phyloP scores from a whole-genome alignment of 1,140 invertebrate species.

The Bombus affinis region DNA sequence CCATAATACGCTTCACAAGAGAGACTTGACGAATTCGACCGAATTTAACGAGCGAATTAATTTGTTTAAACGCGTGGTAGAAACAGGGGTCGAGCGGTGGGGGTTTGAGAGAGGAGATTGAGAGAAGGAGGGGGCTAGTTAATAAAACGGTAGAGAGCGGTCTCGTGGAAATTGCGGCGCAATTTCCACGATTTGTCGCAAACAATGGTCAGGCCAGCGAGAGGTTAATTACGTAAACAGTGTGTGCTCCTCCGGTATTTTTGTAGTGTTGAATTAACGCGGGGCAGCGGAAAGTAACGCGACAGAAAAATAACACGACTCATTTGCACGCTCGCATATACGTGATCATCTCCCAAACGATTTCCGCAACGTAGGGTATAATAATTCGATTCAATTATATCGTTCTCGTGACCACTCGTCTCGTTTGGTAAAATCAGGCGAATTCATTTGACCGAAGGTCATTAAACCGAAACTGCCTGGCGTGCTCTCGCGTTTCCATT shows the following conservation, averaged over 20 bases:
- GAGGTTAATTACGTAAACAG: constrained; percentile 49
- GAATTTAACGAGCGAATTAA: constrained; percentile 9
- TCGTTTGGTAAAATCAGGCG: constrained; percentile 35
- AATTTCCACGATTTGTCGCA: constrained; percentile 46
- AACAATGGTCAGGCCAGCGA: constrained; percentile 17
- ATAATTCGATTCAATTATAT: constrained; percentile 54
- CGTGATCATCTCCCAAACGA: neutral
- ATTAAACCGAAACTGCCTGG: constrained; percentile 38
- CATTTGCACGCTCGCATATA: neutral
- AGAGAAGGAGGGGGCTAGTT: neutral
- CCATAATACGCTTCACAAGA: too few species aligned
- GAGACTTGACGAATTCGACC: neutral
- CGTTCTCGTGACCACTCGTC: neutral
- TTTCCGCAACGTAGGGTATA: neutral
- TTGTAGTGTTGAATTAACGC: constrained; percentile 33
- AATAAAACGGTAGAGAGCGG: constrained; percentile 24
- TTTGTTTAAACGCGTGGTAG: constrained; percentile 20
- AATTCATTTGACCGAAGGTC: constrained; percentile 43
- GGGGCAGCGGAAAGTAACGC: constrained; percentile 7
- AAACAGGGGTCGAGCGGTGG: neutral
- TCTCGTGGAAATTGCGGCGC: constrained; percentile 32
- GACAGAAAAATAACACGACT: constrained; percentile 33
- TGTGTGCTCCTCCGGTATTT: constrained; percentile 34
- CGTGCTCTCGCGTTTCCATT: constrained; percentile 42
- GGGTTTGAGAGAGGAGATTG: neutral